Percentiles rank a stretch among this genome's conserved stretches.
Conservation (phyloP, 1,140 invertebrate species). For the Goniozus legneri region DNA sequence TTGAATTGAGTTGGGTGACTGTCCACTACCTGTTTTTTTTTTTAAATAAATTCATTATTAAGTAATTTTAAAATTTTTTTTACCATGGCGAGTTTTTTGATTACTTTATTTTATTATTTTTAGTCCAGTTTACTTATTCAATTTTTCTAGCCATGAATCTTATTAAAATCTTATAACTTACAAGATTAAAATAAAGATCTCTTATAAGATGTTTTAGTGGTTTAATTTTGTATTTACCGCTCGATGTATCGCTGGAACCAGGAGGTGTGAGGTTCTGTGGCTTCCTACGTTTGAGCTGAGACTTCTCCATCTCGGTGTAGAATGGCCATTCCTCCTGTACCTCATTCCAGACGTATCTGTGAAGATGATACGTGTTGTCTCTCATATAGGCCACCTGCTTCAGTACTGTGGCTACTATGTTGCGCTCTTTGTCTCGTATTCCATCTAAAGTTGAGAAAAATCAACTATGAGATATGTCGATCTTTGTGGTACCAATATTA, state of each 20-base stretch:
- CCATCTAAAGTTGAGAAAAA: constrained; percentile 69
- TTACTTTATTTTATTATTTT: no score
- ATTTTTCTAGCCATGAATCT: no score
- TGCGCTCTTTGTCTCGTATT: constrained; percentile 77
- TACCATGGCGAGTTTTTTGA: no score
- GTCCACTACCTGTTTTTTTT: constrained; percentile 57
- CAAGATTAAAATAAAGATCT: no score
- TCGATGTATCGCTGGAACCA: constrained; percentile 74
- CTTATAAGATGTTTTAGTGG: no score
- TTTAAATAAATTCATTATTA: no score
- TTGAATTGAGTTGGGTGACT: constrained; percentile 68
- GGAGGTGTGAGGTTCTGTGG: constrained; percentile 85
- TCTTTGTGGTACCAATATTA: neutral
- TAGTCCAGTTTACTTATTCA: no score
- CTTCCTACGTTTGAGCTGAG: constrained; percentile 82
- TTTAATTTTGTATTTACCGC: no score
- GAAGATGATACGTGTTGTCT: constrained; percentile 85
- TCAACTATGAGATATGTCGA: neutral
- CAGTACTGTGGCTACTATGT: constrained; percentile 69
- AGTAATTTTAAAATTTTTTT: no score
- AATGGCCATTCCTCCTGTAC: constrained; percentile 92
- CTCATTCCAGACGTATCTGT: constrained; percentile 84
- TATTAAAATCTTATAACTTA: no score
- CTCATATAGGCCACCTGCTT: constrained; percentile 75
- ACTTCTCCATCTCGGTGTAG: constrained; percentile 83